Conservation (phyloP, 2,113 vertebrate genomes). For the Ariopsis seemanni region DNA sequence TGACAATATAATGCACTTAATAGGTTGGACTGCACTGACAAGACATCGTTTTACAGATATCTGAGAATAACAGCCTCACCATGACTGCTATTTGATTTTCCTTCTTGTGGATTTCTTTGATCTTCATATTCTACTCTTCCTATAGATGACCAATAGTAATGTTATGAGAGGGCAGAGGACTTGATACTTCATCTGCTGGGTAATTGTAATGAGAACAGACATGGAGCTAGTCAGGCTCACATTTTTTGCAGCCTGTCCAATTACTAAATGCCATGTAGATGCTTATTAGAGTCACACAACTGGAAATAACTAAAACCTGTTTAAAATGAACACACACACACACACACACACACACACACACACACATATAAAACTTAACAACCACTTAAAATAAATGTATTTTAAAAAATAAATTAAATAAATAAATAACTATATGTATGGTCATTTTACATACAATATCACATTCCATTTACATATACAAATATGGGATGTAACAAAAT, state of each 20-base stretch:
- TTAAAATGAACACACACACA: not conserved
- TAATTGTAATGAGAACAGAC: conserved; percentile 32
- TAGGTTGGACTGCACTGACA: not conserved
- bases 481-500: not conserved
- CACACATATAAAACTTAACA: too few relatives aligned
- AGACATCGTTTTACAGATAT: conserved; percentile 11
- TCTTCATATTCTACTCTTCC: conserved; percentile 12
- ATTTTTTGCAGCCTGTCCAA: conserved; percentile 28
- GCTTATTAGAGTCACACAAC: conserved; percentile 6
- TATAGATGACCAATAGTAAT: conserved; percentile 32
- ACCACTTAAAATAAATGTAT: too few relatives aligned
- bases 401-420: too few relatives aligned
- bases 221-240: conserved; percentile 4
- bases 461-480: not conserved
- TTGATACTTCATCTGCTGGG: not conserved
- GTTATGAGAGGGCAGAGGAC: conserved; percentile 22
- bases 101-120: conserved; percentile 18
- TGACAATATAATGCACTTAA: conserved; percentile 11
- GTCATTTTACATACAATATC: not conserved
- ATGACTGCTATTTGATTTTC: conserved; percentile 22
- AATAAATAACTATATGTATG: too few relatives aligned
- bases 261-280: conserved; percentile 20
- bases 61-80: not conserved
- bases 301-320: not conserved
- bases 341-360: too few relatives aligned